A percentile compares a stretch with the other conserved stretches of the same genome.
These are phyloP conservation scores for Hydra vulgaris DNA, from an alignment of 30 jellyfish, hydroid and myxozoan genomes.

Conservation along the genomic window DNA sequence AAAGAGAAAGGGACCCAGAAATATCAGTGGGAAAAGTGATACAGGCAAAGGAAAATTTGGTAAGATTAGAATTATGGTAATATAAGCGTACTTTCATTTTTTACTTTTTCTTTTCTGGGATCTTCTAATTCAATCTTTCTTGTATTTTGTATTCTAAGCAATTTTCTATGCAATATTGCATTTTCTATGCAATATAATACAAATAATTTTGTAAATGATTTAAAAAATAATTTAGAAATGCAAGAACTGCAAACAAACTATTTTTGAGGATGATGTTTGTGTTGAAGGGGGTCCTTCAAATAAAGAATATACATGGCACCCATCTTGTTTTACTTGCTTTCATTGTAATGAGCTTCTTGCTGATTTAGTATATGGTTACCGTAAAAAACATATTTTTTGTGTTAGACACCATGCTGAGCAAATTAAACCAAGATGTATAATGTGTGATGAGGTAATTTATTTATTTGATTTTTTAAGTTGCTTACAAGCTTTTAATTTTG, in stretches of 20 bases:
- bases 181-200: too few relatives aligned
- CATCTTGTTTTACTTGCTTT: slow-evolving; percentile 70
- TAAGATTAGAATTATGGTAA: neutral
- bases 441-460: slow-evolving; percentile 93
- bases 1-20: slow-evolving; percentile 47
- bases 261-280: slow-evolving; percentile 43
- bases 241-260: slow-evolving; percentile 42
- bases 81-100: neutral
- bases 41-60: slow-evolving; percentile 69
- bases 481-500: neutral
- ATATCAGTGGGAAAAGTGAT: slow-evolving; percentile 89
- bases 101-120: too few relatives aligned
- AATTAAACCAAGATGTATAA: slow-evolving; percentile 74
- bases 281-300: slow-evolving; percentile 62
- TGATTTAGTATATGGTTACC: slow-evolving; percentile 57
- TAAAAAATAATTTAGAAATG: slow-evolving; percentile 40
- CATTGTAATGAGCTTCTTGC: slow-evolving; percentile 77
- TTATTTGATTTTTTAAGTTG: too few relatives aligned
- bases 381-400: slow-evolving; percentile 59
- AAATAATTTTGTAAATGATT: neutral
- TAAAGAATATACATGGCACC: slow-evolving; percentile 88
- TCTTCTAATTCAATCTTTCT: too few relatives aligned
- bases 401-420: slow-evolving; percentile 90
- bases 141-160: neutral
- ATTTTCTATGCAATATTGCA: too few relatives aligned